These are phyloP conservation scores for Sylvilagus bachmani DNA, from an alignment of 2,113 vertebrate species.

Conservation along the genomic window DNA sequence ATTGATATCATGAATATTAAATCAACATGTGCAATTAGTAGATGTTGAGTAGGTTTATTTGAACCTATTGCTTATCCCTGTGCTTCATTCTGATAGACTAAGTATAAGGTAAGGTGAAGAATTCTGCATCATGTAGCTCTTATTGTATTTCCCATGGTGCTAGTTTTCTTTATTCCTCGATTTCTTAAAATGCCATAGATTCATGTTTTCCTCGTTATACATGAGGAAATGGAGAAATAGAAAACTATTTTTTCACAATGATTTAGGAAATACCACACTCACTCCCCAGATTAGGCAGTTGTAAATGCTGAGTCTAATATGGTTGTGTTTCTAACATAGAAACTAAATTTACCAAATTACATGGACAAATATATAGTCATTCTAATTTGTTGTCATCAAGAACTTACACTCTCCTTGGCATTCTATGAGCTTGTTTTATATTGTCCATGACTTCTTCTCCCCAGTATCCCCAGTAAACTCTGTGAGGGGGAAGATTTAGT, in stretches of 20 bases:
- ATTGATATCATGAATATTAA: no score
- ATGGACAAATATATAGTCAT: neutral
- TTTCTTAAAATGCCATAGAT: neutral
- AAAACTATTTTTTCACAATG: neutral
- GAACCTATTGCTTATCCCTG: neutral
- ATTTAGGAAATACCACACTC: neutral
- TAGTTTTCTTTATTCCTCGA: neutral
- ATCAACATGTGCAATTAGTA: neutral
- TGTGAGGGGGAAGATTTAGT: neutral
- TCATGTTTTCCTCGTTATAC: neutral
- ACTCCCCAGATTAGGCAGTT: neutral
- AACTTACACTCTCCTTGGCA: neutral
- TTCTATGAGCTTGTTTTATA: neutral
- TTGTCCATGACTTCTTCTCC: neutral
- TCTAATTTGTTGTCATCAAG: neutral
- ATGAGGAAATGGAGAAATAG: neutral
- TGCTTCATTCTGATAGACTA: neutral
- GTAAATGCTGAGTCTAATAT: neutral
- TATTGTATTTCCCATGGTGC: neutral
- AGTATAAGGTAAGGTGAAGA: neutral
- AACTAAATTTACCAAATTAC: neutral
- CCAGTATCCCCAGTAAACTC: neutral
- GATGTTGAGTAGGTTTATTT: neutral
- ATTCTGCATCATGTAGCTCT: neutral
- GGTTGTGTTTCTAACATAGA: neutral